Percentiles rank a stretch among this genome's conserved stretches.
These are phyloP conservation scores for Erithacus rubecula DNA, from an alignment of 2,797 vertebrate genomes.

Conservation along the genomic window DNA sequence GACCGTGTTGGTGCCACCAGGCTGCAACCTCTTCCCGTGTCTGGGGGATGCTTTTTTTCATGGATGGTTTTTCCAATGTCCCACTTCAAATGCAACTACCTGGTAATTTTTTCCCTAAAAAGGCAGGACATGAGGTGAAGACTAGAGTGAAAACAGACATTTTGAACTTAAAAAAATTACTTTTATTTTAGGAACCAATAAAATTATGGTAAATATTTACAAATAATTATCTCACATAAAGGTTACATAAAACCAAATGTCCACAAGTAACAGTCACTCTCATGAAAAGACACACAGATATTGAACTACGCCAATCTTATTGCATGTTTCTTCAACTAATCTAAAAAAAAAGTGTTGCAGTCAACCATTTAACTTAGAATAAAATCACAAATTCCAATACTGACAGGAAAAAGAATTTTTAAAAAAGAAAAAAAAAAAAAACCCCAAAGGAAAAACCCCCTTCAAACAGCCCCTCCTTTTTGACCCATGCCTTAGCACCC, in stretches of 20 bases:
- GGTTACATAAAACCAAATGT: constrained; percentile 96
- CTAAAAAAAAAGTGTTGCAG: constrained; percentile 87
- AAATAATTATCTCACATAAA: constrained; percentile 99
- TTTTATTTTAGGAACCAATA: constrained; percentile 99
- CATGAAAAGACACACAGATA: constrained; percentile 93
- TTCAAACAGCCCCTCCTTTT: constrained; percentile 28
- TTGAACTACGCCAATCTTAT: constrained; percentile 87
- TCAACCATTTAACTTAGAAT: constrained; percentile 93
- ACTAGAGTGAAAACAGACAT: constrained; percentile 39
- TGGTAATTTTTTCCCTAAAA: neutral
- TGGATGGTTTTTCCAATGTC: fast-evolving
- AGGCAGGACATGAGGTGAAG: neutral
- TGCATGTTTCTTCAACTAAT: constrained; percentile 90
- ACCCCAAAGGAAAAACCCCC: constrained; percentile 47
- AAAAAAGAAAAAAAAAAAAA: neutral
- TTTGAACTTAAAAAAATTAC: constrained; percentile 98
- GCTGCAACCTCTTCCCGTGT: fast-evolving
- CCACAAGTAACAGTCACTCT: constrained; percentile 98
- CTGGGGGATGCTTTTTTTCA: fast-evolving
- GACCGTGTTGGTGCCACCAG: fast-evolving
- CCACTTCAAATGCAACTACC: neutral
- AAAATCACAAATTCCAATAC: constrained; percentile 89
- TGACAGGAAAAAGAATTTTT: constrained; percentile 72
- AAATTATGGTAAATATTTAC: constrained; percentile 99
- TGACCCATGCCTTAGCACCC: constrained; percentile 57